Conservation (phyloP, 2,888 invertebrate species). For the Hofmannophila pseudospretella region DNA sequence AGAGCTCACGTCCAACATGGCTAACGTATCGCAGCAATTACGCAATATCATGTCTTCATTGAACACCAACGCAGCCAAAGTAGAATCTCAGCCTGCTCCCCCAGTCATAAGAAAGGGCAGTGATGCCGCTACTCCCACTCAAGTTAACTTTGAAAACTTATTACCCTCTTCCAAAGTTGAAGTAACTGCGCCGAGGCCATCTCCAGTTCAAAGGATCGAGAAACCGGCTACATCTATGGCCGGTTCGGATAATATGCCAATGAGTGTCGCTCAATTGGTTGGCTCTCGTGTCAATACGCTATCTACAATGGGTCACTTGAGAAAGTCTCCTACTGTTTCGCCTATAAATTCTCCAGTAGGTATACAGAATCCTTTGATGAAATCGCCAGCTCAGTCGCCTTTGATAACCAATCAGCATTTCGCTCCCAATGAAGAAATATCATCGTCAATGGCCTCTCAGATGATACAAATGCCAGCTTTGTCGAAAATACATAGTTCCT, state of each 20-base stretch:
- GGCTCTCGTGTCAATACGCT: constrained; percentile 62
- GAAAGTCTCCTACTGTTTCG: constrained; percentile 67
- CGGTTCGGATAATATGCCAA: constrained; percentile 45
- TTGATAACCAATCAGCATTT: constrained; percentile 50
- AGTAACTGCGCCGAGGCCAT: constrained; percentile 54
- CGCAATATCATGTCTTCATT: constrained; percentile 82
- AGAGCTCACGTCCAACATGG: constrained; percentile 84
- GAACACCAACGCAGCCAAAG: constrained; percentile 71
- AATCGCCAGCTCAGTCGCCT: constrained; percentile 64
- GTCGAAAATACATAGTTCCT: constrained; percentile 61
- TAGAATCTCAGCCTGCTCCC: constrained; percentile 57
- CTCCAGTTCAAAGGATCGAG: constrained; percentile 56
- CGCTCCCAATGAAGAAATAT: constrained; percentile 43
- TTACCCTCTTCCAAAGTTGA: constrained; percentile 73
- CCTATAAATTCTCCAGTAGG: constrained; percentile 63
- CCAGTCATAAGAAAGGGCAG: constrained; percentile 67
- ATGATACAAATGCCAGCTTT: constrained; percentile 72
- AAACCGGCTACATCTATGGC: constrained; percentile 42
- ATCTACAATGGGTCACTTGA: constrained; percentile 53
- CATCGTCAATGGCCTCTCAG: constrained; percentile 53
- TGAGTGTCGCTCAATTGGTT: constrained; percentile 58
- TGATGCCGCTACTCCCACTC: constrained; percentile 60
- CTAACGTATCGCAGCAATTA: constrained; percentile 83
- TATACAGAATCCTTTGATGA: constrained; percentile 54
- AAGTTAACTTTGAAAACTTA: constrained; percentile 72